These are phyloP conservation scores for Delia radicum DNA, from an alignment of 1,140 invertebrate genomes.

Conservation along the genomic window DNA sequence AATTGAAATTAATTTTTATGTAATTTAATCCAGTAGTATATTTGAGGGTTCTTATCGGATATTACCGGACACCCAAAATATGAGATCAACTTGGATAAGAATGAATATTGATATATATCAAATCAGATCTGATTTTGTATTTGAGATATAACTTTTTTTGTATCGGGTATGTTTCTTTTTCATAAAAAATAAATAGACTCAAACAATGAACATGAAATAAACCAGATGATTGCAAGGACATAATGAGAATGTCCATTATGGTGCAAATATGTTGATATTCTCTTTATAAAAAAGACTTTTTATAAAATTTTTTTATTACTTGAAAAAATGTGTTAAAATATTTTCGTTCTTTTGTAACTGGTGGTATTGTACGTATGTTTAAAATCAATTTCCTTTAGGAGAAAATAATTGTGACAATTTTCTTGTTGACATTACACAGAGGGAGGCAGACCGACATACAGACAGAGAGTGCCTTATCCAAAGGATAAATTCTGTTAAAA, in stretches of 20 bases:
- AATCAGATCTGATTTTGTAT: too few species aligned
- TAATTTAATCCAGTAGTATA: too few species aligned
- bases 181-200: too few species aligned
- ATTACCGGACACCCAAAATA: too few species aligned
- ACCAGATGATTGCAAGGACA: neutral
- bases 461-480: neutral
- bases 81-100: too few species aligned
- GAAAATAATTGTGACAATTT: neutral
- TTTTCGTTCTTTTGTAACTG: neutral
- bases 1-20: too few species aligned
- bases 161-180: too few species aligned
- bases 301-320: neutral
- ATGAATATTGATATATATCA: too few species aligned
- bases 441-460: neutral
- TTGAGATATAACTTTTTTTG: too few species aligned
- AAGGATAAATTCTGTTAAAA: neutral
- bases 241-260: neutral
- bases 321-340: neutral
- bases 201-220: too few species aligned
- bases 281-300: neutral
- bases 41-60: too few species aligned
- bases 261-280: neutral
- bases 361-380: neutral
- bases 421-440: neutral
- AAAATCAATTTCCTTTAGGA: conserved; percentile 4